Conservation (phyloP, 2,888 invertebrate genomes). For the Plebejus argus region DNA sequence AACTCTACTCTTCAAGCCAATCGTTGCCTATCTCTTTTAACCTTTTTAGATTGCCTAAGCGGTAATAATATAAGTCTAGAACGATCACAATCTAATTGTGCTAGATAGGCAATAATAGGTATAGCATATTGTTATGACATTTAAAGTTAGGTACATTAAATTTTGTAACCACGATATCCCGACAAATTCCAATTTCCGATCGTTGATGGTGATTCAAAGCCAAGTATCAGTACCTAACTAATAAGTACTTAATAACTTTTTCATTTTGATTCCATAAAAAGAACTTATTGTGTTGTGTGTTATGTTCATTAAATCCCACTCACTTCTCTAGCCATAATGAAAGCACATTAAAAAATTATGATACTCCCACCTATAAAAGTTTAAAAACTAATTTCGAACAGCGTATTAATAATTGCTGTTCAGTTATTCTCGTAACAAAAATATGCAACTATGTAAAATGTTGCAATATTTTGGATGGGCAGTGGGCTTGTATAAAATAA, state of each 20-base stretch:
- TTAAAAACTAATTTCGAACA: background rate
- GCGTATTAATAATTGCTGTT: background rate
- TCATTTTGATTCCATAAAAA: background rate
- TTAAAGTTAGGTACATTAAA: background rate
- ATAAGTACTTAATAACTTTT: too few species aligned
- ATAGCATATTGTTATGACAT: background rate
- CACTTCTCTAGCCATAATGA: background rate
- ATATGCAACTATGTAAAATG: background rate
- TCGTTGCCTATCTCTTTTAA: conserved; percentile 1
- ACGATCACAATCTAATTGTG: background rate
- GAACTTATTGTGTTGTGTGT: too few species aligned
- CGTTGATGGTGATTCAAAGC: too few species aligned
- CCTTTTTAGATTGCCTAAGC: background rate
- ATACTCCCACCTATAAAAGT: background rate
- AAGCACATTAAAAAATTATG: background rate
- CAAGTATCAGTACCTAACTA: too few species aligned
- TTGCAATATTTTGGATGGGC: background rate
- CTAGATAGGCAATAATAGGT: background rate
- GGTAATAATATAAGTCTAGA: conserved; percentile 1
- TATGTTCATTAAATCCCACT: background rate
- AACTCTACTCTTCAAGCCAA: background rate
- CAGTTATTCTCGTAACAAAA: background rate
- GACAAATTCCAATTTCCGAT: too few species aligned
- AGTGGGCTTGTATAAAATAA: background rate
- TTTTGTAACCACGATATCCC: background rate